A percentile compares a stretch with the other conserved stretches of the same genome.
Evolutionary conservation across 1,140 invertebrate species (phyloP).

Genomic region (Drosophila takahashii): DNA sequence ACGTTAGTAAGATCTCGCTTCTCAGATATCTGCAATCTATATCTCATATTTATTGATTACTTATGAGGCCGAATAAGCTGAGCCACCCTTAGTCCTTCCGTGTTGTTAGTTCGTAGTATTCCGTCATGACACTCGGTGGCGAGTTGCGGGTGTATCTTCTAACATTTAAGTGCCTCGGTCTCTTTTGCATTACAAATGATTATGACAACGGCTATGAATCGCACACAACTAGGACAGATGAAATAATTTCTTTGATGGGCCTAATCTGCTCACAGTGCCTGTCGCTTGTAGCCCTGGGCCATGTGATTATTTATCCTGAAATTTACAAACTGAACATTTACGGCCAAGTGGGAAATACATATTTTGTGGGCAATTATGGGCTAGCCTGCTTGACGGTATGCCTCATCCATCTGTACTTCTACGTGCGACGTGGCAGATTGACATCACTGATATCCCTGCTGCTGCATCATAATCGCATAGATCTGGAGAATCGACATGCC

Average conservation of each 20-base stretch:
- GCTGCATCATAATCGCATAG: conserved; percentile 31
- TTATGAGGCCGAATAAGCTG: too few relatives aligned
- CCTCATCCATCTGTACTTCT: conserved; percentile 51
- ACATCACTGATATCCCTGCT: conserved; percentile 29
- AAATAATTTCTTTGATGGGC: conserved; percentile 8
- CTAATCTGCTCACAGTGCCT: conserved; percentile 28
- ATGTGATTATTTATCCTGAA: background rate
- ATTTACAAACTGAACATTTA: conserved; percentile 13
- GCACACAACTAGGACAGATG: conserved; percentile 20
- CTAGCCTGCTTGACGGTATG: conserved; percentile 50
- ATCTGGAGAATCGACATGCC: conserved; percentile 22
- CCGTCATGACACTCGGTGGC: conserved; percentile 47
- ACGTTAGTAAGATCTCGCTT: background rate
- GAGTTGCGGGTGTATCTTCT: conserved; percentile 59
- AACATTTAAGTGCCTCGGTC: conserved; percentile 55
- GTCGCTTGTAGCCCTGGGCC: conserved; percentile 12
- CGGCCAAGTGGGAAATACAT: conserved; percentile 47
- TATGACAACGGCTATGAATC: background rate
- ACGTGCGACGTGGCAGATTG: conserved; percentile 23
- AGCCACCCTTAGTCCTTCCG: background rate
- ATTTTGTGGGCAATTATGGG: conserved; percentile 34
- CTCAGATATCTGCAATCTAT: background rate
- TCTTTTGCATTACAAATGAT: conserved; percentile 41
- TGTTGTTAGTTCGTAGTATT: conserved; percentile 7
- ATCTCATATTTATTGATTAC: conserved; percentile 15